Base-by-base conservation (phyloP, 2,797 vertebrate species). In the Monodelphis domestica region DNA sequence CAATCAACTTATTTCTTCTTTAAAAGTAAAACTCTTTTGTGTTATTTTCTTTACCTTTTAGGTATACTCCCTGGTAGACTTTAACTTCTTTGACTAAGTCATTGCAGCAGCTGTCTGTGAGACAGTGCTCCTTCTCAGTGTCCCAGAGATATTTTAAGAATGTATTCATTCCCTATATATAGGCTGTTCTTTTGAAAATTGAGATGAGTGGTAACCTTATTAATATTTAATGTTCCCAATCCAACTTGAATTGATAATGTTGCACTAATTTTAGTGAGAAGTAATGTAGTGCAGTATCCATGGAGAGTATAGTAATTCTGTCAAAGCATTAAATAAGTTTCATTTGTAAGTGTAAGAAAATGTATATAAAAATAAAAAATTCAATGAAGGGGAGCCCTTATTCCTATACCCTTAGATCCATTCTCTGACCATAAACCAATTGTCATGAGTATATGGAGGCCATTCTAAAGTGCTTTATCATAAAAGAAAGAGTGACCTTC, bases 181-280 rank as follows among this genome's bases (percentile, higher is more conserved):
- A 95, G 95, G 91, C 53, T 89, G 91, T 90, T 92, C 53, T 89
- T 97, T 96, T 96, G 93, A 94, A 96, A 97, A 95, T 94, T 95
- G 70, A 95, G 88, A 96, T 96, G 93, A 97, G 90, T 91, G 38
- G 89, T 94, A 96, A 89, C 94, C 91, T 96, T 95, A 95, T 97
- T 96, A 95, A 97, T 96, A 97, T 96, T 97, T 96, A 91, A 97
- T 97, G 63, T 53, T 63, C 89, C 95, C 88, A 89, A 91, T 95
- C 89, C 96, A 95, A 17, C 92, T 95, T 91, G 96, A 97, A 94
- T 95, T 96, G 94, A 96, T 96, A 96, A 95, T 95, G 55, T 90
- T 90, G 93, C 93, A 93, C 51, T 93, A 96, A 97, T 97, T 97
- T 97, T 92, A 56, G 89, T 91, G 90, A 93, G 89, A 96, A 96